Conservation (phyloP, 2,888 invertebrate genomes). For the Aphidoletes aphidimyza region DNA sequence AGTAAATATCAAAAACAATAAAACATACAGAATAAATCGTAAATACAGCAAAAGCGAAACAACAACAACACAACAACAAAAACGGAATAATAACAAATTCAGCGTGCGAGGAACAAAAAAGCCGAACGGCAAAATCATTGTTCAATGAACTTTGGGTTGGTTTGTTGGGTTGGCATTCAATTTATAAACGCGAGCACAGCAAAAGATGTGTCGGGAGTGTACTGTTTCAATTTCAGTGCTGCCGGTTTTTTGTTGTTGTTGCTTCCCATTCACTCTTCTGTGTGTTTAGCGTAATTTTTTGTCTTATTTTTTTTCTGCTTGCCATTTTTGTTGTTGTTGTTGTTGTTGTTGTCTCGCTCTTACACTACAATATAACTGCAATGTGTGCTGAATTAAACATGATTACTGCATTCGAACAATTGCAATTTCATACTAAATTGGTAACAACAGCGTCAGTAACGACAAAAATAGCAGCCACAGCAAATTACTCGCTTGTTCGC, state of each 20-base stretch:
- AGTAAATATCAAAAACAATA: slow-evolving; percentile 51
- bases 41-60: slow-evolving; percentile 11
- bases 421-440: slow-evolving; percentile 40
- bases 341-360: neutral
- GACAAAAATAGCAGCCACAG: slow-evolving; percentile 51
- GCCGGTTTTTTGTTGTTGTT: too few species aligned
- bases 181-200: neutral
- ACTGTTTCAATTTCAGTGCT: too few species aligned
- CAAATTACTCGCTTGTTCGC: slow-evolving; percentile 39
- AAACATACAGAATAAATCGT: slow-evolving; percentile 38
- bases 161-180: slow-evolving; percentile 47
- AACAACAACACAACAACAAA: neutral
- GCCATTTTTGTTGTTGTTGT: neutral
- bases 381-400: slow-evolving; percentile 53
- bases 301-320: neutral
- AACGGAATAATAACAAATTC: neutral
- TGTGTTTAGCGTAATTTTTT: slow-evolving; percentile 44
- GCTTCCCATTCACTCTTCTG: neutral
- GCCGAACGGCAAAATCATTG: slow-evolving; percentile 37
- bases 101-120: neutral
- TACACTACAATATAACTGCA: slow-evolving; percentile 35
- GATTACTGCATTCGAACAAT: slow-evolving; percentile 51
- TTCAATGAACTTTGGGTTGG: slow-evolving; percentile 40
- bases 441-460: slow-evolving; percentile 46
- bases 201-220: slow-evolving; percentile 36